These are phyloP conservation scores for Neopipo cinnamomea DNA, from an alignment of 2,113 vertebrate species.

Conservation along the genomic window DNA sequence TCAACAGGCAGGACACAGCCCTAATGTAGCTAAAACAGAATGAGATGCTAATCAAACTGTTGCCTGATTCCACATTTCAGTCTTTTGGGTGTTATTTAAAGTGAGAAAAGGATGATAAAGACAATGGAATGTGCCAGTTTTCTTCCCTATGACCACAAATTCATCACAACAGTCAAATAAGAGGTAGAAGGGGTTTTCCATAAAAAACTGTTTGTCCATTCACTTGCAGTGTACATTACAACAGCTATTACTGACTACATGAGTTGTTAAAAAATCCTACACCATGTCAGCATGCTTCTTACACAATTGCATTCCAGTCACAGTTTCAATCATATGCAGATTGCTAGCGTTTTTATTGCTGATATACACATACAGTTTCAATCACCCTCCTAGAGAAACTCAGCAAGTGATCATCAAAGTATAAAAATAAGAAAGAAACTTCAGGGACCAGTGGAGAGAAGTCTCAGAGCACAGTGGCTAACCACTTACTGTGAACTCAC, in stretches of 20 bases:
- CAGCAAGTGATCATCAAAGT: background rate
- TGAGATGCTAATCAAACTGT: background rate
- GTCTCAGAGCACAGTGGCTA: constrained; percentile 25
- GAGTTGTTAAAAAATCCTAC: background rate
- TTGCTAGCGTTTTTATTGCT: background rate
- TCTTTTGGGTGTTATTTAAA: background rate
- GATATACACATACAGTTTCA: background rate
- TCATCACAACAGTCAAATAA: background rate
- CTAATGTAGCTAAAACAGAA: background rate
- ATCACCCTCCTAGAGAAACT: background rate
- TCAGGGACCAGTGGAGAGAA: constrained; percentile 4
- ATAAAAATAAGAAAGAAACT: constrained; percentile 67
- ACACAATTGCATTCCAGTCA: background rate
- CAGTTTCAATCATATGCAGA: background rate
- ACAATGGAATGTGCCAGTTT: background rate
- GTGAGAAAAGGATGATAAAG: background rate
- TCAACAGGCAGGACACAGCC: background rate
- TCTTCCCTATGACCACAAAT: background rate
- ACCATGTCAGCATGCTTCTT: background rate
- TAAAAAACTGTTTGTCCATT: background rate
- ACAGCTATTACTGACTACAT: background rate
- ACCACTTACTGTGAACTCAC: constrained; percentile 17
- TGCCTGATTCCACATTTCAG: background rate
- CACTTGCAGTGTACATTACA: background rate
- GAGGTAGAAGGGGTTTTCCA: background rate